These are phyloP conservation scores for Dicranocentrus wangi DNA, from an alignment of 2,888 invertebrate species.

Conservation along the genomic window DNA sequence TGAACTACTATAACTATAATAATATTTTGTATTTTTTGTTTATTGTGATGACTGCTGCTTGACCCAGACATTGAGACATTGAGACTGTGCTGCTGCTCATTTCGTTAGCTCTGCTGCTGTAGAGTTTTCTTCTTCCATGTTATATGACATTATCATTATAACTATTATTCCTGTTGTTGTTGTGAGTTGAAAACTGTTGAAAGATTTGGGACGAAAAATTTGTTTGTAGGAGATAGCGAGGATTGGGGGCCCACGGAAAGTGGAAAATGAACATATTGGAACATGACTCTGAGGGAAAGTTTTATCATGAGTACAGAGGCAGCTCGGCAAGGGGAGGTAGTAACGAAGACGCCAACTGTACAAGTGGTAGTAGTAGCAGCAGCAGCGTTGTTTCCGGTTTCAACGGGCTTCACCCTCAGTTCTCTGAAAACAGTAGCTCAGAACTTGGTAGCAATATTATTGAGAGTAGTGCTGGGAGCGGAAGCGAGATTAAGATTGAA, in stretches of 20 bases:
- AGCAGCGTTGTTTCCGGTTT: slow-evolving; percentile 30
- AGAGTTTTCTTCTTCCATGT: too few relatives aligned
- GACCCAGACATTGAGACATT: too few relatives aligned
- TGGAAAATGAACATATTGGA: slow-evolving; percentile 70
- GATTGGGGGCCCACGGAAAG: slow-evolving; percentile 58
- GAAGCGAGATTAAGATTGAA: slow-evolving; percentile 4
- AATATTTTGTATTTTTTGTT: too few relatives aligned
- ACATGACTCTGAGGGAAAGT: slow-evolving; percentile 68
- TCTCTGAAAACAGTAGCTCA: background rate
- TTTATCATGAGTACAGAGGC: slow-evolving; percentile 63
- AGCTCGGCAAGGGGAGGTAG: slow-evolving; percentile 49
- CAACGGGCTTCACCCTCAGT: slow-evolving; percentile 33
- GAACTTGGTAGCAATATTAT: slow-evolving; percentile 16
- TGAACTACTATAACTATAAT: too few relatives aligned
- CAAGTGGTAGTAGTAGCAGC: slow-evolving; percentile 9
- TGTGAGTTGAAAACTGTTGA: too few relatives aligned
- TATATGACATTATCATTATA: too few relatives aligned
- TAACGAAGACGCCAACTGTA: slow-evolving; percentile 29
- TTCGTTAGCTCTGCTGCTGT: too few relatives aligned
- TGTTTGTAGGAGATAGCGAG: too few relatives aligned
- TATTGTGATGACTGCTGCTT: too few relatives aligned
- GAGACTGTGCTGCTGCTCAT: too few relatives aligned
- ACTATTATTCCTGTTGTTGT: too few relatives aligned
- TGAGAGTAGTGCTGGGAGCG: slow-evolving; percentile 9
- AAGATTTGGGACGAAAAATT: too few relatives aligned